Percentiles rank a stretch among this genome's conserved stretches.
These are phyloP conservation scores for Podilymbus podiceps DNA, from an alignment of 2,113 vertebrate genomes.

Conservation along the genomic window DNA sequence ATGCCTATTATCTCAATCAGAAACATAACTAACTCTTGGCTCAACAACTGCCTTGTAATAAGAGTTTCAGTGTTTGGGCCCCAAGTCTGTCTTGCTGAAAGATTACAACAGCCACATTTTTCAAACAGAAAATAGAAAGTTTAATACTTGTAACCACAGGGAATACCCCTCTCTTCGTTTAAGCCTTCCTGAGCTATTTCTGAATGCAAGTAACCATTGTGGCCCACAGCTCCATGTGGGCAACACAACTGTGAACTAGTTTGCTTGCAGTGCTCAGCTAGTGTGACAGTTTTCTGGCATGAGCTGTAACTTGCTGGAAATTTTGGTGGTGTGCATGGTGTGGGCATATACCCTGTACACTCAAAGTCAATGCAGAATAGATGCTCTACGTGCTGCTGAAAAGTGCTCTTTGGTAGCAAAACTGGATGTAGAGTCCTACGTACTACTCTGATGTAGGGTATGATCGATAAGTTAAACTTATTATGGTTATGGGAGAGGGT, in stretches of 20 bases:
- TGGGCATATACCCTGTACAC: not conserved
- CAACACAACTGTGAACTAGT: not conserved
- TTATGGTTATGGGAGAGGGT: not conserved
- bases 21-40: not conserved
- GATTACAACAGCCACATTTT: not conserved
- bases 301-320: not conserved
- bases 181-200: not conserved
- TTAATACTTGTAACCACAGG: not conserved
- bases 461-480: not conserved
- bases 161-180: not conserved
- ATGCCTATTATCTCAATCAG: not conserved
- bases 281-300: not conserved
- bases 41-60: fast-evolving
- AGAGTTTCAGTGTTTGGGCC: not conserved
- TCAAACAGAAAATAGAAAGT: not conserved
- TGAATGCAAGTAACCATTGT: not conserved
- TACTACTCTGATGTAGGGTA: not conserved
- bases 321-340: not conserved
- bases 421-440: not conserved
- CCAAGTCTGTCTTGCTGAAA: not conserved
- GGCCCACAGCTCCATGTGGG: not conserved
- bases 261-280: not conserved
- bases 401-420: not conserved
- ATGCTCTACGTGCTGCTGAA: not conserved
- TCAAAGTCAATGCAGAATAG: not conserved